Percentiles rank a stretch among this genome's conserved stretches.
Evolutionary conservation across 2,113 vertebrate species (phyloP).

Genomic region (Odontophorus gujanensis): DNA sequence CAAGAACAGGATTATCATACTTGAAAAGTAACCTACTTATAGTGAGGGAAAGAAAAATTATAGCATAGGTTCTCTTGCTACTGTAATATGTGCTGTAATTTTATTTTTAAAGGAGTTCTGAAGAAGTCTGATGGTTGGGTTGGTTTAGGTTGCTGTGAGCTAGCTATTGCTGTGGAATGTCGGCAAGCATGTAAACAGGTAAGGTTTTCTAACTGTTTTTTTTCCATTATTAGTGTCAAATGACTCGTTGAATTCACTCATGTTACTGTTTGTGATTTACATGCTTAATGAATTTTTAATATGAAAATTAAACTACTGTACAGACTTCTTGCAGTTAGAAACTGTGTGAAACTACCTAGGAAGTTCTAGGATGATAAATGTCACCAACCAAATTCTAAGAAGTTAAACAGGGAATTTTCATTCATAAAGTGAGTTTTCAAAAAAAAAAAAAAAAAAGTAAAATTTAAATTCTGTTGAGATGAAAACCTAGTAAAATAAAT

Average conservation of each 20-base stretch:
- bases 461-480: background rate
- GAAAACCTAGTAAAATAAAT: background rate
- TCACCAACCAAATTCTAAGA: background rate
- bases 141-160: conserved; percentile 96
- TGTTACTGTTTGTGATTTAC: background rate
- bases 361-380: background rate
- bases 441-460: background rate
- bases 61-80: background rate
- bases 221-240: background rate
- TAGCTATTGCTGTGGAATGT: conserved; percentile 93
- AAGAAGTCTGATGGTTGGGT: conserved; percentile 97
- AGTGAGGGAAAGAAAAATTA: background rate
- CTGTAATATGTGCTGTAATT: conserved; percentile 1
- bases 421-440: background rate
- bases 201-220: conserved; percentile 4
- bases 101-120: conserved; percentile 86
- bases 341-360: background rate
- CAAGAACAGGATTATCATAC: background rate
- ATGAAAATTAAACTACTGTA: background rate
- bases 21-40: background rate
- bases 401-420: accelerated
- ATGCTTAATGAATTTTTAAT: background rate
- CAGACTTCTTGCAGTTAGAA: background rate
- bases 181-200: conserved; percentile 95
- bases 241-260: background rate